Evolutionary conservation across 2,888 invertebrate genomes (phyloP), one percentile per base, ranked within the genome.

Genomic region (Phlogophora meticulosa): DNA sequence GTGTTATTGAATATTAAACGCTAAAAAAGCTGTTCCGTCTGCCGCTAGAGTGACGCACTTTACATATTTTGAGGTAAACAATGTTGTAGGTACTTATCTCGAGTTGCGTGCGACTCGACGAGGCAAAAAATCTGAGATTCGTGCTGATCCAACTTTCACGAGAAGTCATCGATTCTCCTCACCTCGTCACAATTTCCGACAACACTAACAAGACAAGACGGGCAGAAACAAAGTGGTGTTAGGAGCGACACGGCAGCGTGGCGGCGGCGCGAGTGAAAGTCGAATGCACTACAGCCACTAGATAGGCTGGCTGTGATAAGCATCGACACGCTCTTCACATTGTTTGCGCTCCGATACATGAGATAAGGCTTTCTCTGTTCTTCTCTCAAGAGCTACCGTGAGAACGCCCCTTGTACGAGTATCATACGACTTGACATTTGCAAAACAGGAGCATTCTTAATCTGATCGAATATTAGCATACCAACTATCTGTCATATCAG

Each of bases 291-390:
- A 86, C 83, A 87, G 83, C 83, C 87, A 86, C 88, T 86, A 88
- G 92, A 92, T 93, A 91, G 87, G 87, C 89, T 88, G 87, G 84
- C 84, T 83, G 86, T 87, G 94, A 94, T 95, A 94, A 91, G 86
- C 88, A 92, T 93, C 93, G 89, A 90, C 93, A 92, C 90, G 93
- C 93, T 94, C 93, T 91, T 91, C 91, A 87, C 93, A 93, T 95
- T 94, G 94, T 95, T 92, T 88, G 89, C 91, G 91, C 89, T 90
- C 89, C 90, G 93, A 94, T 94, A 92, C 89, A 87, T 87, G 87
- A 92, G 95, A 95, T 94, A 94, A 94, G 90, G 92, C 93, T 94
- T 93, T 94, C 92, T 91, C 93, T 87, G 87, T 85, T 88, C 90
- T 86, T 90, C 90, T 88, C 84, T 89, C 76, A 83, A 89, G 88